Percentiles rank a stretch among this genome's conserved stretches.
These are phyloP conservation scores for Tragelaphus eurycerus DNA, from an alignment of 2,797 vertebrate genomes.

Conservation along the genomic window DNA sequence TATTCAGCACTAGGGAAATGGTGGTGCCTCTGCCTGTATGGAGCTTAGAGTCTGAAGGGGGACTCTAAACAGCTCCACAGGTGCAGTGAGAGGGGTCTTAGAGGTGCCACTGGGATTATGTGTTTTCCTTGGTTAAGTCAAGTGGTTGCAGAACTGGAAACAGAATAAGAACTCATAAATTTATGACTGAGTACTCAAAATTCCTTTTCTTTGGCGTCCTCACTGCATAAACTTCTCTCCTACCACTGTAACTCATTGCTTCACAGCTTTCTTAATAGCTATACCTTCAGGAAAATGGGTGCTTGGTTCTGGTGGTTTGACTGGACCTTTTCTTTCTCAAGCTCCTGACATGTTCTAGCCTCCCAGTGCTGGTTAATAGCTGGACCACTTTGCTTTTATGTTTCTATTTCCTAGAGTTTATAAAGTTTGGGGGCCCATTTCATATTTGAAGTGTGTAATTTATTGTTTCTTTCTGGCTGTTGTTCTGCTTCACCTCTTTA, in stretches of 20 bases:
- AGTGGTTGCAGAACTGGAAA: conserved; percentile 36
- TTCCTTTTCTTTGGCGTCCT: conserved; percentile 43
- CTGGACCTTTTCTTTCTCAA: neutral
- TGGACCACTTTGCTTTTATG: conserved; percentile 33
- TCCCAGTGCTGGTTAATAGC: conserved; percentile 28
- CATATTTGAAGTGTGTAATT: conserved; percentile 54
- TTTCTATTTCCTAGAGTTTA: conserved; percentile 63
- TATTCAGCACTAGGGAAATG: neutral
- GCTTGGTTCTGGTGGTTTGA: neutral
- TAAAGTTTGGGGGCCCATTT: conserved; percentile 61
- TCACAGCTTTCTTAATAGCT: conserved; percentile 20
- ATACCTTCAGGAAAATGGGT: conserved; percentile 22
- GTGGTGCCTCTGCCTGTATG: neutral
- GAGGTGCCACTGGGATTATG: neutral
- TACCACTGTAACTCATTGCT: neutral
- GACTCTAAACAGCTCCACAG: neutral
- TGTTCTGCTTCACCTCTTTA: conserved; percentile 63
- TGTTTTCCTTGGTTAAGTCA: conserved; percentile 34
- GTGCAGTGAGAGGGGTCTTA: neutral
- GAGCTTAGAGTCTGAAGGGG: neutral
- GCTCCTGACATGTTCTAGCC: neutral
- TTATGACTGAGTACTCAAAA: conserved; percentile 34
- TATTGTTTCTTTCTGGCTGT: conserved; percentile 63
- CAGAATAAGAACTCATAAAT: neutral
- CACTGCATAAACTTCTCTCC: conserved; percentile 2